Percentiles rank a stretch among this genome's conserved stretches.
Conservation (phyloP, 2,113 vertebrate species). For the Oreochromis aureus region DNA sequence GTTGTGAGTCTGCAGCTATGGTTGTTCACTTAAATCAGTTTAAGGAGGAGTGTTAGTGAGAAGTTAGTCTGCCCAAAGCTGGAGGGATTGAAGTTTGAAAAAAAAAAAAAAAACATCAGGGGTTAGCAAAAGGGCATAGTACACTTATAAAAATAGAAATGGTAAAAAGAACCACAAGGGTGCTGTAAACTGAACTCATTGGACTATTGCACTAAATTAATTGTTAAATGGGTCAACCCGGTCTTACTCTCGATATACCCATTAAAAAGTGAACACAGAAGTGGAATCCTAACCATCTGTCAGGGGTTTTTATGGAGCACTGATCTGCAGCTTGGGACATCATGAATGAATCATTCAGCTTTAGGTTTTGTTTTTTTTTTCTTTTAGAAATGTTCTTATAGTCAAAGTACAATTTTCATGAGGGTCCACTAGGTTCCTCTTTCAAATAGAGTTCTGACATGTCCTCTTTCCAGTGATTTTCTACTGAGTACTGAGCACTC, state of each 20-base stretch:
- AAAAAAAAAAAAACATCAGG: neutral
- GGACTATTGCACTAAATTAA: neutral
- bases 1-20: slow-evolving; percentile 11
- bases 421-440: neutral
- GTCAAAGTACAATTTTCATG: neutral
- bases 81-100: neutral
- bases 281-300: neutral
- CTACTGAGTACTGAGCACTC: neutral
- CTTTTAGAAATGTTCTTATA: neutral
- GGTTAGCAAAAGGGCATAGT: neutral
- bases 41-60: neutral
- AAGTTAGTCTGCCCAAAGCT: slow-evolving; percentile 6
- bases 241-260: neutral
- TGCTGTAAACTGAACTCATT: neutral
- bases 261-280: neutral
- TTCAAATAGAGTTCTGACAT: neutral
- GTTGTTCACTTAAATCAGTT: slow-evolving; percentile 34
- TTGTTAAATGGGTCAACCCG: neutral
- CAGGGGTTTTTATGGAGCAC: neutral
- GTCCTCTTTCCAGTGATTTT: neutral
- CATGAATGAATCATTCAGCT: neutral
- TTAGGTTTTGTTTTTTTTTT: neutral
- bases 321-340: neutral
- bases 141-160: neutral
- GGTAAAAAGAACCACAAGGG: neutral